Conservation (phyloP, 2,113 vertebrate genomes). For the Nerophis ophidion region DNA sequence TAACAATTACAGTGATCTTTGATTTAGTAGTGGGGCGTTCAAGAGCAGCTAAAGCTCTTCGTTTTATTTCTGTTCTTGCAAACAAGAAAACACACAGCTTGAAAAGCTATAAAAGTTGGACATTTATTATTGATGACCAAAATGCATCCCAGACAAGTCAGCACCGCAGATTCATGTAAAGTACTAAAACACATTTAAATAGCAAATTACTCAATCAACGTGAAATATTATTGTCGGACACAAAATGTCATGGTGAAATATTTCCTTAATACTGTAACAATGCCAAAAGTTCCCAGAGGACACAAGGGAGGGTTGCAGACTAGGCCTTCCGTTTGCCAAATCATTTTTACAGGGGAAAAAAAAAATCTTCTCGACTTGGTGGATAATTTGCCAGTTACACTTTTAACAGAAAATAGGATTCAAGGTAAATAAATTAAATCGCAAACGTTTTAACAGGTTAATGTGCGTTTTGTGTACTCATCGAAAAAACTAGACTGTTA, state of each 20-base stretch:
- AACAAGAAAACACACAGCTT: slow-evolving; percentile 15
- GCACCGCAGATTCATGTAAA: slow-evolving; percentile 1
- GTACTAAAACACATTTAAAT: neutral
- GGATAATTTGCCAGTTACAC: slow-evolving; percentile 53
- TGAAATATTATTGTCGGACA: slow-evolving; percentile 18
- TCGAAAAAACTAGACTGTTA: neutral
- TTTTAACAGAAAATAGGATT: slow-evolving; percentile 14
- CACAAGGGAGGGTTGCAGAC: slow-evolving; percentile 49
- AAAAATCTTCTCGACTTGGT: slow-evolving; percentile 42
- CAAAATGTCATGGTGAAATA: slow-evolving; percentile 1
- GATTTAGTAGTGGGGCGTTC: neutral
- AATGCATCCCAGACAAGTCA: neutral
- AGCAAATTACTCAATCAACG: slow-evolving; percentile 8
- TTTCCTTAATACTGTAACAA: slow-evolving; percentile 45
- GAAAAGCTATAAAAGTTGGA: neutral
- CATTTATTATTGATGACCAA: slow-evolving; percentile 4
- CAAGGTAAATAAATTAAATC: neutral
- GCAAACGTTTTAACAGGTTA: neutral
- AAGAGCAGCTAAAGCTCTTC: slow-evolving; percentile 4
- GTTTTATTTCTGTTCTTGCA: neutral
- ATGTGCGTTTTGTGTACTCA: neutral
- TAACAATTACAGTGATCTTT: neutral
- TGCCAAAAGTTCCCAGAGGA: slow-evolving; percentile 38
- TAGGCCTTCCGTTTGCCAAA: slow-evolving; percentile 49
- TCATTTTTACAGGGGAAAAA: slow-evolving; percentile 33